Evolutionary conservation across 1,140 invertebrate species (phyloP).

Genomic region (Trichonephila clavata): DNA sequence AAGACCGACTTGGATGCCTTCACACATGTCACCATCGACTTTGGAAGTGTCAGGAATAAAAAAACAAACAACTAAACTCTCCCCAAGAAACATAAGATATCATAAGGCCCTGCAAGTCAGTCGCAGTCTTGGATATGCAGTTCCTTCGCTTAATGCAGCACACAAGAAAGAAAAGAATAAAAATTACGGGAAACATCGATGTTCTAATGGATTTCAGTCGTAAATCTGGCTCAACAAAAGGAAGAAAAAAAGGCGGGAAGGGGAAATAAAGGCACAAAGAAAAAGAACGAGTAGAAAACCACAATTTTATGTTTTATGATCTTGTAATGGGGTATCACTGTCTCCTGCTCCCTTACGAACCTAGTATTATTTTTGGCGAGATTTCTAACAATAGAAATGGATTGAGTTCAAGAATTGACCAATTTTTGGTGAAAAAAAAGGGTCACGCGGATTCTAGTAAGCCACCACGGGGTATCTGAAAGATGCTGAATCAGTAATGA

Average conservation of each 20-base stretch:
- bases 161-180: background rate
- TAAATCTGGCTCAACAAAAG: constrained; percentile 39
- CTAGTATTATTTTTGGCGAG: background rate
- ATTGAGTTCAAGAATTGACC: background rate
- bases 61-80: background rate
- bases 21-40: background rate
- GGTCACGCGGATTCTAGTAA: background rate
- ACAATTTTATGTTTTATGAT: constrained; percentile 39
- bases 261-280: background rate
- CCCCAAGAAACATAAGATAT: constrained; percentile 1
- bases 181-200: constrained; percentile 44
- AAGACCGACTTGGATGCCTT: constrained; percentile 1
- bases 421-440: background rate
- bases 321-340: constrained; percentile 30
- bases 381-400: background rate
- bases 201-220: constrained; percentile 53
- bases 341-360: background rate
- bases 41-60: constrained; percentile 4
- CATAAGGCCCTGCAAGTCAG: background rate
- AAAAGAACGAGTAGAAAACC: constrained; percentile 22
- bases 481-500: background rate
- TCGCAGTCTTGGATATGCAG: constrained; percentile 9
- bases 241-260: background rate
- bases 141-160: constrained; percentile 1
- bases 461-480: background rate